Evolutionary conservation across 1,140 invertebrate species (phyloP), one percentile per base, ranked within the genome.

Genomic region (Pseudoatta argentina): DNA sequence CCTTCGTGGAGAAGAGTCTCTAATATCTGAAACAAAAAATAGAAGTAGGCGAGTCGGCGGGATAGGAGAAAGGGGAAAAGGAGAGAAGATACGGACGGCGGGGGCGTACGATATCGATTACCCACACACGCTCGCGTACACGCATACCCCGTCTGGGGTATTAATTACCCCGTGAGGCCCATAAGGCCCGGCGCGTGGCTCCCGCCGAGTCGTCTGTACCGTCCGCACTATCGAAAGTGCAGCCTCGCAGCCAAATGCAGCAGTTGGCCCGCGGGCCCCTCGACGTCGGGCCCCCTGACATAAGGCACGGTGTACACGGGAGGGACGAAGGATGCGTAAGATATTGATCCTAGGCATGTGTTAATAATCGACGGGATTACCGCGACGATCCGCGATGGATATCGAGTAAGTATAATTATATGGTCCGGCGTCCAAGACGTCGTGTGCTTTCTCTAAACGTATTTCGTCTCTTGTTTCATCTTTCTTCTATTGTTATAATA

Each of bases 51-150:
- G 69, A 30, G n/a, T 34, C 24, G 57, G 12, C 34, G 21, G 18
- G 27, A 48, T 14, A 21, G 14, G 57, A n/a, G 21, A 24, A 61
- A 24, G 67, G 48, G 39, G 53, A 34, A 61, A 73, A 6, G 57
- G 27, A 39, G 86, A 89, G 90, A 88, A 88, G 88, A 73, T 88
- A 88, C 86, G 89, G 87, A 87, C 64, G 79, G 88, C 87, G 89
- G 88, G 91, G 88, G 89, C 86, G 91, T 91, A 88, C 57, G 86
- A 87, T 92, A 91, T 92, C 91, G 91, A 85, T 92, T 92, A 90
- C 91, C 89, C 21, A 24, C 21, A 48, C 34, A 67, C 39, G 66
- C 39, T 48, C 39, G n/a, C 39, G 16, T 69, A 69, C n/a, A 69
- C 34, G 39, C n/a, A 48, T 16, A 48, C 85, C 88, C 85, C 89